These are phyloP conservation scores for Phylloscopus whistleri DNA, from an alignment of 2,113 vertebrate genomes.

Conservation along the genomic window DNA sequence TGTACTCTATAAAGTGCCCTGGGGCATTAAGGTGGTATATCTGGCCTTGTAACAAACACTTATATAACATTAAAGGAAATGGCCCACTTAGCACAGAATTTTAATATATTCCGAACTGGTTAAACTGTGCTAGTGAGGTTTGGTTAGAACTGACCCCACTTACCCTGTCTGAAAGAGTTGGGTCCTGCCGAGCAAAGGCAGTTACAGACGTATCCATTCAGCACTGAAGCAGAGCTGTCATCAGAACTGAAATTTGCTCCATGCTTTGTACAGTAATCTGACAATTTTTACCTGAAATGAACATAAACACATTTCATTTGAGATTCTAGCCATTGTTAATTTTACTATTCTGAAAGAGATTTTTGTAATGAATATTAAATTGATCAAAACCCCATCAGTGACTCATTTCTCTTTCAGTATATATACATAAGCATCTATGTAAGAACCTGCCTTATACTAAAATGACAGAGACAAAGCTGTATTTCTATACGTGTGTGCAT, in stretches of 20 bases:
- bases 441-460: not conserved
- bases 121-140: not conserved
- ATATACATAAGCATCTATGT: not conserved
- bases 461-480: not conserved
- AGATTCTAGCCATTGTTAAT: not conserved
- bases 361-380: conserved; percentile 2
- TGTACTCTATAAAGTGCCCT: not conserved
- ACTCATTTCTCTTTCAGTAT: not conserved
- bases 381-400: not conserved
- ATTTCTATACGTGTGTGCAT: not conserved
- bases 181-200: not conserved
- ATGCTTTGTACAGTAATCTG: conserved; percentile 38
- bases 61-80: not conserved
- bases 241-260: conserved; percentile 42
- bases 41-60: not conserved
- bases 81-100: not conserved
- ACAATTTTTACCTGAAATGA: conserved; percentile 26
- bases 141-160: not conserved
- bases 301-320: not conserved
- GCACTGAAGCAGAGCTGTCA: not conserved
- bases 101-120: not conserved
- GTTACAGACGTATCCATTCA: not conserved
- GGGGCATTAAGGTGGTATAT: not conserved
- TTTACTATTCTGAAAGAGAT: conserved; percentile 33
- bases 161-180: not conserved